Conservation (phyloP, 2,797 vertebrate genomes). For the Coregonus ussuriensis region DNA sequence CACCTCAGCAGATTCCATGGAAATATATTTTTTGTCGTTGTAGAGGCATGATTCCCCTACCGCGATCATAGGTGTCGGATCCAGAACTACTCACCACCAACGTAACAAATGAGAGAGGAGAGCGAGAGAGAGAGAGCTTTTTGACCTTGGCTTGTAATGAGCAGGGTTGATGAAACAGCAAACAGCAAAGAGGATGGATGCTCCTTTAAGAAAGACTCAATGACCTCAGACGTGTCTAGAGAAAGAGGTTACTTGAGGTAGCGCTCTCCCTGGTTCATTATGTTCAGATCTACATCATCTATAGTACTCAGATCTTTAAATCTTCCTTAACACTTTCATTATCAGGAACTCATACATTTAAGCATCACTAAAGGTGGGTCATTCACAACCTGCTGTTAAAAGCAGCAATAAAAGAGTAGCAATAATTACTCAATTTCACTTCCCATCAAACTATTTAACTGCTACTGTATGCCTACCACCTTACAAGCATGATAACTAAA, state of each 20-base stretch:
- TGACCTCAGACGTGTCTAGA: not conserved
- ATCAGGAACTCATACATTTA: too few species aligned
- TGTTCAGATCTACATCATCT: not conserved
- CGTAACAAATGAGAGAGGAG: not conserved
- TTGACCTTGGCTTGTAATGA: constrained; percentile 3
- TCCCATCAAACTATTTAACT: too few species aligned
- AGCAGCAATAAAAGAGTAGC: too few species aligned
- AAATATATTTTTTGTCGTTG: not conserved
- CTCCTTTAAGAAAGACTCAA: not conserved
- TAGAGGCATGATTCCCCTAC: constrained; percentile 9
- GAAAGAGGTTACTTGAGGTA: not conserved
- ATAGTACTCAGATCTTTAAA: not conserved
- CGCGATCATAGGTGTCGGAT: not conserved
- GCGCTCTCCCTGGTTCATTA: not conserved
- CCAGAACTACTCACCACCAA: not conserved
- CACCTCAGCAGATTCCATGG: constrained; percentile 18
- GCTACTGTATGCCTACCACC: too few species aligned
- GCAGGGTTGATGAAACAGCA: not conserved
- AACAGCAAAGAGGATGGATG: not conserved
- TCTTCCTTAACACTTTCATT: too few species aligned
- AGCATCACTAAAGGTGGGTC: too few species aligned
- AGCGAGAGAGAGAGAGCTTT: not conserved
- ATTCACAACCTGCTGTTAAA: too few species aligned
- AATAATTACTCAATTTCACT: too few species aligned
- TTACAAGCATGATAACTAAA: not conserved